A percentile compares a stretch with the other conserved stretches of the same genome.
These are phyloP conservation scores for Diplodus puntazzo DNA, from an alignment of 2,797 vertebrate species.

Conservation along the genomic window DNA sequence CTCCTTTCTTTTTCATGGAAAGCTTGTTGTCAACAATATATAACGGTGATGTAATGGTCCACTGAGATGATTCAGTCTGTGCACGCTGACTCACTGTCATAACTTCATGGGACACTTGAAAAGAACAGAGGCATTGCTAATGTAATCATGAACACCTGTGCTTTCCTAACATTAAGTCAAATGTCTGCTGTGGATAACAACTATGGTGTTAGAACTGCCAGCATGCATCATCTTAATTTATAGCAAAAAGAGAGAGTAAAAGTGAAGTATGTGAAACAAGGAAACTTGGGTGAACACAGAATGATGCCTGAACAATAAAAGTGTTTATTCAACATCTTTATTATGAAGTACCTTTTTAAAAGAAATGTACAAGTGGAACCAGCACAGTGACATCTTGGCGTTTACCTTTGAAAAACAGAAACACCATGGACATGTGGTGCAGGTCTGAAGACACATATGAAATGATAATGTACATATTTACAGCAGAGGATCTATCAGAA, in stretches of 20 bases:
- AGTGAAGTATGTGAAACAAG: background rate
- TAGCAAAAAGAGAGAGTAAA: background rate
- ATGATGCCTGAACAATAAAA: background rate
- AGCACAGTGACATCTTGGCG: conserved; percentile 88
- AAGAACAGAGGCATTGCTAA: background rate
- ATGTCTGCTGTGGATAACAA: too few species aligned
- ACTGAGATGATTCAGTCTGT: background rate
- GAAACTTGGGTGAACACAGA: background rate
- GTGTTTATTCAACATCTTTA: conserved; percentile 90
- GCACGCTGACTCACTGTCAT: background rate
- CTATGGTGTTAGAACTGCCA: too few species aligned
- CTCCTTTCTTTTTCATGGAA: too few species aligned
- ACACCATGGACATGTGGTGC: conserved; percentile 80
- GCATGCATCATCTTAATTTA: background rate
- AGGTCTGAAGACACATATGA: conserved; percentile 80
- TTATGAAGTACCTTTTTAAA: conserved; percentile 97
- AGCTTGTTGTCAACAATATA: too few species aligned
- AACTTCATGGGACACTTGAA: background rate
- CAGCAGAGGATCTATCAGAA: conserved; percentile 83
- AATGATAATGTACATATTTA: conserved; percentile 97
- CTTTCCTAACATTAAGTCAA: background rate
- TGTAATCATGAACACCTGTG: background rate
- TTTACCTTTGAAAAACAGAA: conserved; percentile 78
- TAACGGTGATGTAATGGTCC: too few species aligned
- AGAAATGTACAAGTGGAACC: conserved; percentile 93